phyloP scores from a whole-genome alignment of 2,797 vertebrate genomes.

The Odontamblyopus rebecca region DNA sequence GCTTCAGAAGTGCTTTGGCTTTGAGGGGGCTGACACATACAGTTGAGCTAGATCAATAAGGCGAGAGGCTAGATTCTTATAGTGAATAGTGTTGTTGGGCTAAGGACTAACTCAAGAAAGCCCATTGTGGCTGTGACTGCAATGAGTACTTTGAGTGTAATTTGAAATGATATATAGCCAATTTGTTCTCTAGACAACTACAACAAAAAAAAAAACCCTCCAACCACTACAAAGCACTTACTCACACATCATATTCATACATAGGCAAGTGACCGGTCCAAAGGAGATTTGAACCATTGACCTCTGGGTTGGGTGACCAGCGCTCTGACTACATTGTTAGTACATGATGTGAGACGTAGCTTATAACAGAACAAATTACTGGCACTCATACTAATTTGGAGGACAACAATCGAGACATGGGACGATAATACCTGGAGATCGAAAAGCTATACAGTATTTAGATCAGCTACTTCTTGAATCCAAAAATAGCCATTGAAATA shows the following conservation, averaged over 20 bases:
- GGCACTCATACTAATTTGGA: too few relatives aligned
- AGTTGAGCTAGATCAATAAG: constrained; percentile 69
- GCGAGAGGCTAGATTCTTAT: constrained; percentile 56
- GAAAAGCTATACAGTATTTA: neutral
- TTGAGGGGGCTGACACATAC: constrained; percentile 60
- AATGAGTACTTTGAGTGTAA: constrained; percentile 53
- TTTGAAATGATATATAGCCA: constrained; percentile 18
- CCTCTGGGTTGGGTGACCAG: too few relatives aligned
- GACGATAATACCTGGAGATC: neutral
- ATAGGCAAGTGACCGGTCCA: too few relatives aligned
- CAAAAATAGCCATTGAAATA: constrained; percentile 33
- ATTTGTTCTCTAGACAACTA: neutral
- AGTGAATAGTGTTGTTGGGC: constrained; percentile 40
- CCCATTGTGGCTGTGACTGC: constrained; percentile 56
- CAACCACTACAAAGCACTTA: too few relatives aligned
- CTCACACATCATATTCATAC: too few relatives aligned
- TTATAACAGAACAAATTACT: too few relatives aligned
- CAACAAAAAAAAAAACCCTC: too few relatives aligned
- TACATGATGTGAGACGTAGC: too few relatives aligned
- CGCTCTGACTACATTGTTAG: too few relatives aligned
- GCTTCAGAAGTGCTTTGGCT: constrained; percentile 50
- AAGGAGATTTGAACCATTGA: too few relatives aligned
- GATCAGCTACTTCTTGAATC: constrained; percentile 37
- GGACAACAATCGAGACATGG: too few relatives aligned
- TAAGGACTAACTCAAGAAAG: constrained; percentile 63